phyloP scores from a whole-genome alignment of 2,888 invertebrate species.

The Leptothorax acervorum region DNA sequence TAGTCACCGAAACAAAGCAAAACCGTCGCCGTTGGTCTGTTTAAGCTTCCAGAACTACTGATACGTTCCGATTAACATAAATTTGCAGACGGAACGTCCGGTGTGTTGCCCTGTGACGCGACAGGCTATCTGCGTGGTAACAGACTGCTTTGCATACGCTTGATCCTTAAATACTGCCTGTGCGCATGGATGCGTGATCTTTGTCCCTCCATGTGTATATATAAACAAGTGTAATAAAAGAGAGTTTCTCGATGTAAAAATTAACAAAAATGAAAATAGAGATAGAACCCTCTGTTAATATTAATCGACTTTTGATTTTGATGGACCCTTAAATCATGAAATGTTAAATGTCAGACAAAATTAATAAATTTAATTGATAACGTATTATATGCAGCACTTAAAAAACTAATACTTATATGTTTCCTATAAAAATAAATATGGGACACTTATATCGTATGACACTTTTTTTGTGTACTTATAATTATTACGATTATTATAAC shows the following conservation, averaged over 20 bases:
- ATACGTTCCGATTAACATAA: conserved; percentile 85
- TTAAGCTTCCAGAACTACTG: conserved; percentile 81
- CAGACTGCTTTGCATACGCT: conserved; percentile 82
- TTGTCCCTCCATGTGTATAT: background rate
- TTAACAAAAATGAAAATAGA: background rate
- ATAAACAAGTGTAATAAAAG: too few species aligned
- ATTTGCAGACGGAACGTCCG: conserved; percentile 84
- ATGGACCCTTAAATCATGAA: background rate
- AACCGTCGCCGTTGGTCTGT: conserved; percentile 72
- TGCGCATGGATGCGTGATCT: conserved; percentile 54
- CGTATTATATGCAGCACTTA: background rate
- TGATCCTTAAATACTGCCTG: conserved; percentile 80
- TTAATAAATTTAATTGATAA: background rate
- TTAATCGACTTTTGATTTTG: background rate
- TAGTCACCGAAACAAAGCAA: conserved; percentile 50
- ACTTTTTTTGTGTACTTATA: background rate
- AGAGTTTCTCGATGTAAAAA: background rate
- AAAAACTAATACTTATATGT: background rate
- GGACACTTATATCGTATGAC: background rate
- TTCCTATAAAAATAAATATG: background rate
- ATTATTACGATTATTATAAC: background rate
- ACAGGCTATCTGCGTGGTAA: conserved; percentile 83
- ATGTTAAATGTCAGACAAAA: background rate
- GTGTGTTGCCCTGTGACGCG: conserved; percentile 78
- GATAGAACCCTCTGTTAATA: background rate